Conservation (phyloP, 2,888 invertebrate genomes). For the Drosophila trichaetosa region DNA sequence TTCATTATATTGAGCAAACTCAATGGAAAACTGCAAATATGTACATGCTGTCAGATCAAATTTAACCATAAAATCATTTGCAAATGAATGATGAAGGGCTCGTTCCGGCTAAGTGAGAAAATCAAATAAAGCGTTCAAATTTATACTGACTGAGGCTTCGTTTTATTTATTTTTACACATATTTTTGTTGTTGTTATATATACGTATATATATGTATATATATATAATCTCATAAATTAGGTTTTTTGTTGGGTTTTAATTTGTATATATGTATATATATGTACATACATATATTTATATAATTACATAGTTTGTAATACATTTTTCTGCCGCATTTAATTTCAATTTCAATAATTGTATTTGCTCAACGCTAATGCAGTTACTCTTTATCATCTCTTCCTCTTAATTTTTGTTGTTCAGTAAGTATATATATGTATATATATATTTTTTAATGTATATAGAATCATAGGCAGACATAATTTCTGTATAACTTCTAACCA, state of each 20-base stretch:
- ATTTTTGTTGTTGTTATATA: slow-evolving; percentile 49
- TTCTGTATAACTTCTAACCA: slow-evolving; percentile 52
- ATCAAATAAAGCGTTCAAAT: slow-evolving; percentile 61
- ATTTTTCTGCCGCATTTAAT: slow-evolving; percentile 55
- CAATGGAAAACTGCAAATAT: slow-evolving; percentile 41
- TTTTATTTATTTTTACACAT: slow-evolving; percentile 81
- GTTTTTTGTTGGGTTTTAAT: slow-evolving; percentile 41
- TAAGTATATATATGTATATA: slow-evolving; percentile 46
- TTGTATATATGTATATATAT: slow-evolving; percentile 60
- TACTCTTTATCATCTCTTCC: slow-evolving; percentile 29
- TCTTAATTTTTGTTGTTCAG: slow-evolving; percentile 36
- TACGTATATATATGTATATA: slow-evolving; percentile 37
- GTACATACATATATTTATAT: slow-evolving; percentile 44
- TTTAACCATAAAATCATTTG: slow-evolving; percentile 15
- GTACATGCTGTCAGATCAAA: slow-evolving; percentile 3
- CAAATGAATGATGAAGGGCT: slow-evolving; percentile 16
- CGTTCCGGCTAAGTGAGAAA: slow-evolving; percentile 30
- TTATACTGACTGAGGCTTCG: slow-evolving; percentile 86
- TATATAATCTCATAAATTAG: slow-evolving; percentile 82
- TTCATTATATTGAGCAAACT: slow-evolving; percentile 1
- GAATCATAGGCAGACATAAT: slow-evolving; percentile 60
- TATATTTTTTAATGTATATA: slow-evolving; percentile 43
- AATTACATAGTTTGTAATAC: slow-evolving; percentile 58
- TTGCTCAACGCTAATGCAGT: slow-evolving; percentile 58
- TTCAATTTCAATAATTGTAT: slow-evolving; percentile 62